phyloP scores from a whole-genome alignment of 2,113 vertebrate genomes.

The Vimba vimba region DNA sequence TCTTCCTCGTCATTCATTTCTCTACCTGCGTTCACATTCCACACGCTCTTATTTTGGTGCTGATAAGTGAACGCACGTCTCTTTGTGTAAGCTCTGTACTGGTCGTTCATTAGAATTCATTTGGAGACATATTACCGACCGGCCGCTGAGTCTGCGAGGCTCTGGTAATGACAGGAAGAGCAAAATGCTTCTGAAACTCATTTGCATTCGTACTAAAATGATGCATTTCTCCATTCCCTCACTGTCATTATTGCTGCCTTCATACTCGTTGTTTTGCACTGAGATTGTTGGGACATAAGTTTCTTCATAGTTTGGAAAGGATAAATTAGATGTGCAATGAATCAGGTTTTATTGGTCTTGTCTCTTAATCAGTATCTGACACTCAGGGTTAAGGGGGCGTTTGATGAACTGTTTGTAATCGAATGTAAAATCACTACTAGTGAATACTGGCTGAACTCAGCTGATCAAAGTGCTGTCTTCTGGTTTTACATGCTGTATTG shows the following conservation, averaged over 20 bases:
- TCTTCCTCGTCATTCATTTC: neutral
- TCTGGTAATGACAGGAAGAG: constrained; percentile 27
- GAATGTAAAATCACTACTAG: neutral
- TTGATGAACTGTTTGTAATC: neutral
- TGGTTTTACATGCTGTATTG: neutral
- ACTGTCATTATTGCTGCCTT: constrained; percentile 9
- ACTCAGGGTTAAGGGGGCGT: neutral
- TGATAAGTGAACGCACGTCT: neutral
- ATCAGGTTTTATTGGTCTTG: neutral
- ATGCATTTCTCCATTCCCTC: constrained; percentile 18
- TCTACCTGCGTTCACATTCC: neutral
- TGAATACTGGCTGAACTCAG: neutral
- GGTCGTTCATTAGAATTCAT: constrained; percentile 13
- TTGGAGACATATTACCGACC: neutral
- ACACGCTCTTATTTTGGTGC: neutral
- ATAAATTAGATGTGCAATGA: neutral
- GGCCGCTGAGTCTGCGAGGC: neutral
- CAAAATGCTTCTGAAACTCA: constrained; percentile 7
- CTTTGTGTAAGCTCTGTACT: constrained; percentile 16
- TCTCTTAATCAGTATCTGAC: neutral
- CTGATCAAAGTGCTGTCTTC: neutral
- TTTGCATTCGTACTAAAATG: constrained; percentile 30
- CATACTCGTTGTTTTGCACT: neutral
- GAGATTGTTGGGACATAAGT: neutral
- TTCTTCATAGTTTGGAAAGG: neutral